phyloP scores from a whole-genome alignment of 2,888 invertebrate genomes.

The Gasteruption jaculator region DNA sequence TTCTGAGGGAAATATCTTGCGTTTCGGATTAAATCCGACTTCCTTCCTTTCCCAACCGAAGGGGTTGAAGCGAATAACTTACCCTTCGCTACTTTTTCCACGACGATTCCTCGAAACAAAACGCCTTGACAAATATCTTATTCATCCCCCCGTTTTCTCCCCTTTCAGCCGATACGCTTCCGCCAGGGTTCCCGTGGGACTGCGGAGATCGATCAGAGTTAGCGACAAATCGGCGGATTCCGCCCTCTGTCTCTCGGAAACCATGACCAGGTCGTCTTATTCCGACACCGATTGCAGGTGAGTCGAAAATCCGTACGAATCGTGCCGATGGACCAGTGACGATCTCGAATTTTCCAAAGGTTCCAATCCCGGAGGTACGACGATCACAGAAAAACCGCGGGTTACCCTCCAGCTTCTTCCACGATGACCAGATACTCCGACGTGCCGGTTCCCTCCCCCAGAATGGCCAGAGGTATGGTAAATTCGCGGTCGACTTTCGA shows the following conservation, averaged over 20 bases:
- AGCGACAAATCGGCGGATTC: constrained; percentile 64
- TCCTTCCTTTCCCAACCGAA: no score
- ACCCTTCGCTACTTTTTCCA: constrained; percentile 1
- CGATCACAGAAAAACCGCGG: constrained; percentile 20
- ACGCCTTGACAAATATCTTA: neutral
- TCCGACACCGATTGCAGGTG: constrained; percentile 73
- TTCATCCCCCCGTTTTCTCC: constrained; percentile 33
- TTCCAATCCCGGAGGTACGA: constrained; percentile 27
- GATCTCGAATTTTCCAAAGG: constrained; percentile 12
- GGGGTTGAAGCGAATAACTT: no score
- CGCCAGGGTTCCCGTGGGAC: constrained; percentile 49
- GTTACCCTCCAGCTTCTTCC: constrained; percentile 22
- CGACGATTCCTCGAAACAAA: neutral
- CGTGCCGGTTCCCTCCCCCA: constrained; percentile 30
- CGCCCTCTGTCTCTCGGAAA: constrained; percentile 57
- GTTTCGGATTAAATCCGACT: no score
- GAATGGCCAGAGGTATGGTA: constrained; percentile 26
- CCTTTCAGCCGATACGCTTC: constrained; percentile 48
- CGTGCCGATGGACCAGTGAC: neutral
- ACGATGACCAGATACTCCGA: constrained; percentile 48
- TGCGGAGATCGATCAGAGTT: constrained; percentile 58
- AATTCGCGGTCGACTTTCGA: constrained; percentile 8
- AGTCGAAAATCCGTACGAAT: neutral
- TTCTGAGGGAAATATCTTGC: no score
- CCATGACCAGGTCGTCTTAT: constrained; percentile 61